Evolutionary conservation across 2,888 invertebrate genomes (phyloP).

Genomic region (Eristalinus aeneus): DNA sequence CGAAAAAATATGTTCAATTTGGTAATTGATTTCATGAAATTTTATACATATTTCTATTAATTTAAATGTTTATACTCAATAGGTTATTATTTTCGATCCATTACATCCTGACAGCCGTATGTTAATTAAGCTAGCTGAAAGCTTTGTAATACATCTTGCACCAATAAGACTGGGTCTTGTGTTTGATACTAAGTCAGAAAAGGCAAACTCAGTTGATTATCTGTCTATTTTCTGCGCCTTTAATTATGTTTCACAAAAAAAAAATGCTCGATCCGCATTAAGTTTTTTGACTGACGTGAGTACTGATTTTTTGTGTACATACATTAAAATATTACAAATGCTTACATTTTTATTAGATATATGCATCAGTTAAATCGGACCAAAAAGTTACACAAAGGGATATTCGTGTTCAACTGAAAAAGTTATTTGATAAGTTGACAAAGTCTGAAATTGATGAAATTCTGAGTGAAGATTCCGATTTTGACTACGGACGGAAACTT

Average conservation of each 20-base stretch:
- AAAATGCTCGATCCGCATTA: conserved; percentile 88
- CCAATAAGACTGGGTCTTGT: conserved; percentile 95
- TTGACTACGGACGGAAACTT: conserved; percentile 92
- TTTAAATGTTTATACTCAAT: not conserved
- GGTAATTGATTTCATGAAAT: conserved; percentile 81
- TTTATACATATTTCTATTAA: not conserved
- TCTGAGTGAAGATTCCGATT: conserved; percentile 93
- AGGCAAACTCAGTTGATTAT: conserved; percentile 85
- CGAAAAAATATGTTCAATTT: conserved; percentile 93
- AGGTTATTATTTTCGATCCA: conserved; percentile 94
- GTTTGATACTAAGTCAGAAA: conserved; percentile 83
- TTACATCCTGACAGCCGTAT: conserved; percentile 85
- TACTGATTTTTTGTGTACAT: not conserved
- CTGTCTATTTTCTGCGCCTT: conserved; percentile 93
- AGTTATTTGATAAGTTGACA: conserved; percentile 81
- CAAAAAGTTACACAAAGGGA: conserved; percentile 84
- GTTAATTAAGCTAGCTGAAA: conserved; percentile 92
- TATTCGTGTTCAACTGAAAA: conserved; percentile 86
- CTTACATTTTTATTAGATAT: conserved; percentile 80
- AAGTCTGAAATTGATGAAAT: conserved; percentile 87
- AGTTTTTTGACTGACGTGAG: conserved; percentile 91
- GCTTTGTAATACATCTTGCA: conserved; percentile 94
- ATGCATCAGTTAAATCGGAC: conserved; percentile 82
- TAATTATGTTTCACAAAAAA: conserved; percentile 92
- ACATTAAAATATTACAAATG: not conserved